A percentile compares a stretch with the other conserved stretches of the same genome.
phyloP scores from a whole-genome alignment of 2,113 vertebrate genomes.

The Motacilla alba region DNA sequence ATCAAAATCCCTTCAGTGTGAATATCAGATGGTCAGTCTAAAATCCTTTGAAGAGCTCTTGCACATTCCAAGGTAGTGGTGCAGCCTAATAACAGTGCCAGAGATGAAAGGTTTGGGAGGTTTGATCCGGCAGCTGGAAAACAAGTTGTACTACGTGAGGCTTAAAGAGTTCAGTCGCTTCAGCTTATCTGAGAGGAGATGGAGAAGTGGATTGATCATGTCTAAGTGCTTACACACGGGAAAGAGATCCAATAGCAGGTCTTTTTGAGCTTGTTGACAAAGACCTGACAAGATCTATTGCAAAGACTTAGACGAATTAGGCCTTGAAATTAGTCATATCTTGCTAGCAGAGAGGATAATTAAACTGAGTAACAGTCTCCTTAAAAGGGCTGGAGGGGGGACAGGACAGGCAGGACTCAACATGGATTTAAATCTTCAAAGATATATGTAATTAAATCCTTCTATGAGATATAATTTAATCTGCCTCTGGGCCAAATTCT shows the following conservation, averaged over 20 bases:
- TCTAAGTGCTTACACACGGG: neutral
- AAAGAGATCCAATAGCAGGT: neutral
- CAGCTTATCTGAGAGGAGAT: neutral
- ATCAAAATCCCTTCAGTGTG: constrained; percentile 2
- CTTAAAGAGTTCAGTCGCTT: neutral
- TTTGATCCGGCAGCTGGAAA: constrained; percentile 18
- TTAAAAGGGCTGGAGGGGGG: neutral
- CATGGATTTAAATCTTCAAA: neutral
- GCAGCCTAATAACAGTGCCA: neutral
- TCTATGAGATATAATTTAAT: neutral
- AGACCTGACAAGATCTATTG: neutral
- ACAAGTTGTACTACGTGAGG: neutral
- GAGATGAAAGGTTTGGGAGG: constrained; percentile 36
- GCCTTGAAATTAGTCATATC: neutral
- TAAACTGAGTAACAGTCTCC: neutral
- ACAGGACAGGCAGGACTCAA: accelerated
- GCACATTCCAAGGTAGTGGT: neutral
- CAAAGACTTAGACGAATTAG: neutral
- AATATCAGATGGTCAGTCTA: constrained; percentile 21
- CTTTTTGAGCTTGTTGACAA: neutral
- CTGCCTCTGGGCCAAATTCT: neutral
- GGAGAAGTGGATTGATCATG: neutral
- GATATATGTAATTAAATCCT: neutral
- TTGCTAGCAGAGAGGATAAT: neutral
- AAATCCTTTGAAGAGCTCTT: constrained; percentile 37